Evolutionary conservation across 2,888 invertebrate genomes (phyloP).

Genomic region (Agrotis segetum): DNA sequence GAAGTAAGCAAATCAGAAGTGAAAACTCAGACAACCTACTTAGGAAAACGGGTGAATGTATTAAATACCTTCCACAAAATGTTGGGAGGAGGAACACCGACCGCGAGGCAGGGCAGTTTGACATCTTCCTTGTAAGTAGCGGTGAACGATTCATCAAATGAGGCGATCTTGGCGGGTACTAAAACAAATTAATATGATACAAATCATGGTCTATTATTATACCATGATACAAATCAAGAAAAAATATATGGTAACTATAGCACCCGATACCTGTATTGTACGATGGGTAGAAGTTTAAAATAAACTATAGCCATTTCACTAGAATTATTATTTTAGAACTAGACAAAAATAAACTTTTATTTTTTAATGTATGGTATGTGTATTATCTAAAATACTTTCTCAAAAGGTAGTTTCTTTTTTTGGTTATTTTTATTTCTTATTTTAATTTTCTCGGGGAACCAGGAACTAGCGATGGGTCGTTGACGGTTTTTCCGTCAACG

Average conservation of each 20-base stretch:
- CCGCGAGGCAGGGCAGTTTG: slow-evolving; percentile 97
- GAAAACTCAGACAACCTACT: not conserved
- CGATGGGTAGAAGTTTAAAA: too few species aligned
- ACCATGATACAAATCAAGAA: not conserved
- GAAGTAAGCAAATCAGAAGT: not conserved
- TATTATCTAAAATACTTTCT: not conserved
- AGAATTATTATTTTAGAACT: too few species aligned
- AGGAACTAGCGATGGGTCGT: too few species aligned
- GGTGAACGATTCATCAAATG: slow-evolving; percentile 98
- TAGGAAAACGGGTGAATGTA: not conserved
- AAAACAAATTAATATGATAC: slow-evolving; percentile 43
- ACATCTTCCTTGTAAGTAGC: slow-evolving; percentile 98
- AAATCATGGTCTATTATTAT: too few species aligned
- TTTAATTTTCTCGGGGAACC: not conserved
- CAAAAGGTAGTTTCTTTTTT: not conserved
- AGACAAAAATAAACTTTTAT: not conserved
- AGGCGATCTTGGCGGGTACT: slow-evolving; percentile 98
- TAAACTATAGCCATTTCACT: too few species aligned
- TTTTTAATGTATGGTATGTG: not conserved
- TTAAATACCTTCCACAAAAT: slow-evolving; percentile 95
- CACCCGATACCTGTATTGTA: too few species aligned
- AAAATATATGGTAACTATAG: not conserved
- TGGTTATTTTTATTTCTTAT: not conserved
- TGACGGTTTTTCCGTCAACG: too few species aligned
- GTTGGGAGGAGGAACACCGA: slow-evolving; percentile 97